Conservation (phyloP, 2,113 vertebrate species). For the Aldabrachelys gigantea region DNA sequence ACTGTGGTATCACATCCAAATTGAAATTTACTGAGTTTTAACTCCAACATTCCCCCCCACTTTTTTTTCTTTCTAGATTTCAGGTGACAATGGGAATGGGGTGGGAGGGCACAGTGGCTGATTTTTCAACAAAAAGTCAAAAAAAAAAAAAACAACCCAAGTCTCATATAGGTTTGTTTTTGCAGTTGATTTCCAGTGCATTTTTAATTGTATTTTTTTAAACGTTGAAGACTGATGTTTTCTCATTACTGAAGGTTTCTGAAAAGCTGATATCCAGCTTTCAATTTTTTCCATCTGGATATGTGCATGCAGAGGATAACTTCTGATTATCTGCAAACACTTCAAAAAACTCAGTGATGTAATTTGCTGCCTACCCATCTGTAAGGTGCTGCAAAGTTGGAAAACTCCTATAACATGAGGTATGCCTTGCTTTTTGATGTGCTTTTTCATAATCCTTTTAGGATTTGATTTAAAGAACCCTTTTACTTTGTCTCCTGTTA, state of each 20-base stretch:
- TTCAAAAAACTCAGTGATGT: slow-evolving; percentile 4
- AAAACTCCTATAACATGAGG: not conserved
- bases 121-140: not conserved
- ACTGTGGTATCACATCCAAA: not conserved
- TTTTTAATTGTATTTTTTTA: not conserved
- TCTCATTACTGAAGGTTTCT: not conserved
- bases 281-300: not conserved
- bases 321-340: slow-evolving; percentile 36
- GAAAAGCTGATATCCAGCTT: not conserved
- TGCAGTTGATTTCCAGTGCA: not conserved
- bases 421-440: not conserved
- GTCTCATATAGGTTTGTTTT: not conserved
- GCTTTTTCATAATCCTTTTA: slow-evolving; percentile 25
- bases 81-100: not conserved
- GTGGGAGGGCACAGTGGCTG: rapidly evolving
- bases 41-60: rapidly evolving
- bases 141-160: not conserved
- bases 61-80: not conserved
- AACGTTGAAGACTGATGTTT: not conserved
- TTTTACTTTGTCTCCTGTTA: not conserved
- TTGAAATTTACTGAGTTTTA: not conserved
- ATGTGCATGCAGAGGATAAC: not conserved
- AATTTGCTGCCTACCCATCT: slow-evolving; percentile 30
- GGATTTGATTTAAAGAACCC: not conserved
- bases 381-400: not conserved